Percentiles rank a stretch among this genome's conserved stretches.
Conservation (phyloP, 2,113 vertebrate genomes). For the Ammodytes marinus region DNA sequence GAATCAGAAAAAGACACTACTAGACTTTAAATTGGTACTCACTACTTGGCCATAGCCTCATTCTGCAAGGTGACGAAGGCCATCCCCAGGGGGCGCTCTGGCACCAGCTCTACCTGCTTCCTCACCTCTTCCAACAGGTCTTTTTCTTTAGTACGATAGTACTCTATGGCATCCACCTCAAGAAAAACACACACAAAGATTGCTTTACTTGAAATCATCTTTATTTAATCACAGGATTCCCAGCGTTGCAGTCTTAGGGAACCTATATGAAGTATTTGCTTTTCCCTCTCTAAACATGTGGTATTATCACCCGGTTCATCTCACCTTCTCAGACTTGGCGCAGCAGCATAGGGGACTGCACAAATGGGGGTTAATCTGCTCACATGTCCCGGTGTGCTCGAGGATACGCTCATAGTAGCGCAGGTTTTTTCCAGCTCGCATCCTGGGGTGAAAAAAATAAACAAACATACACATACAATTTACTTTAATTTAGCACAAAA, state of each 20-base stretch:
- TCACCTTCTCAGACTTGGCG: slow-evolving; percentile 86
- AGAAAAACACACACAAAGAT: slow-evolving; percentile 22
- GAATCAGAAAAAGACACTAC: not conserved
- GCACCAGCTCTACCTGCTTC: slow-evolving; percentile 78
- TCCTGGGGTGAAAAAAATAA: slow-evolving; percentile 75
- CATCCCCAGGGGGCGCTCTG: slow-evolving; percentile 88
- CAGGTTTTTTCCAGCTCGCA: slow-evolving; percentile 90
- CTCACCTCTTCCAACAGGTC: slow-evolving; percentile 81
- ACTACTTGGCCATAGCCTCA: slow-evolving; percentile 93
- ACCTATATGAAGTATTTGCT: not conserved
- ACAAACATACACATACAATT: not conserved
- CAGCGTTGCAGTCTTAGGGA: not conserved
- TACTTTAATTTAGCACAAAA: not conserved
- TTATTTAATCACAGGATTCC: not conserved
- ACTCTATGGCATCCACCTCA: slow-evolving; percentile 93
- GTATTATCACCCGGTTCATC: not conserved
- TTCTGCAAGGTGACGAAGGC: slow-evolving; percentile 94
- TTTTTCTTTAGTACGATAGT: slow-evolving; percentile 86
- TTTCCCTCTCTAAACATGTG: not conserved
- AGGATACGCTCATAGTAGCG: slow-evolving; percentile 87
- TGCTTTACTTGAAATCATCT: not conserved
- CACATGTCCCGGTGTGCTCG: slow-evolving; percentile 78
- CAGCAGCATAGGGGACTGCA: slow-evolving; percentile 93
- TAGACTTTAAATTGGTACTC: slow-evolving; percentile 71
- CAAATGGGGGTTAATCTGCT: slow-evolving; percentile 86